Percentiles rank a stretch among this genome's conserved stretches.
These are phyloP conservation scores for Mystacornis crossleyi DNA, from an alignment of 2,113 vertebrate genomes.

Conservation along the genomic window DNA sequence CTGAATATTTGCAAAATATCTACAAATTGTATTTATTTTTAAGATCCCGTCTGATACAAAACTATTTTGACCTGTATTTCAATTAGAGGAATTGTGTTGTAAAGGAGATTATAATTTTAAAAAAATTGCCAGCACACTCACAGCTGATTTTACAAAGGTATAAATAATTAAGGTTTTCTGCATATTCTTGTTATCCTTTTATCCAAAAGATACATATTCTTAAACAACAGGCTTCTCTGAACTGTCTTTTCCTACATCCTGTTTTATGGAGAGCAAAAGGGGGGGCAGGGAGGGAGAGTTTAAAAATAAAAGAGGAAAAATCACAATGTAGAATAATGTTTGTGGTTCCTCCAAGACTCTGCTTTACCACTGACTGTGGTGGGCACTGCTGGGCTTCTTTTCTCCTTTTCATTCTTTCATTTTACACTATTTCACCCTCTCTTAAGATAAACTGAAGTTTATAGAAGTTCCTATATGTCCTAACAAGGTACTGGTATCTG, in stretches of 20 bases:
- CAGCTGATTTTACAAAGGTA: not conserved
- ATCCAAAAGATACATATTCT: not conserved
- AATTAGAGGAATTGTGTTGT: not conserved
- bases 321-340: not conserved
- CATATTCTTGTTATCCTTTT: not conserved
- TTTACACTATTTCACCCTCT: not conserved
- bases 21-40: not conserved
- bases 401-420: not conserved
- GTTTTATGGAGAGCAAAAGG: not conserved
- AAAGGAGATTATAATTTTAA: not conserved
- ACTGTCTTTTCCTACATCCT: not conserved
- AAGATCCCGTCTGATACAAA: not conserved
- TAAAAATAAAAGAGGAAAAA: not conserved
- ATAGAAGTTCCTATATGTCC: not conserved
- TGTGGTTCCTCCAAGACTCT: not conserved
- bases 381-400: not conserved
- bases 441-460: not conserved
- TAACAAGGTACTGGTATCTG: not conserved
- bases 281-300: accelerated
- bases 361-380: not conserved
- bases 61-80: not conserved
- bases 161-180: not conserved
- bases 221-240: not conserved
- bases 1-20: not conserved
- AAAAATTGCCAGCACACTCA: not conserved